Evolutionary conservation across 2,888 invertebrate genomes (phyloP).

Genomic region (Brenthis hecate): DNA sequence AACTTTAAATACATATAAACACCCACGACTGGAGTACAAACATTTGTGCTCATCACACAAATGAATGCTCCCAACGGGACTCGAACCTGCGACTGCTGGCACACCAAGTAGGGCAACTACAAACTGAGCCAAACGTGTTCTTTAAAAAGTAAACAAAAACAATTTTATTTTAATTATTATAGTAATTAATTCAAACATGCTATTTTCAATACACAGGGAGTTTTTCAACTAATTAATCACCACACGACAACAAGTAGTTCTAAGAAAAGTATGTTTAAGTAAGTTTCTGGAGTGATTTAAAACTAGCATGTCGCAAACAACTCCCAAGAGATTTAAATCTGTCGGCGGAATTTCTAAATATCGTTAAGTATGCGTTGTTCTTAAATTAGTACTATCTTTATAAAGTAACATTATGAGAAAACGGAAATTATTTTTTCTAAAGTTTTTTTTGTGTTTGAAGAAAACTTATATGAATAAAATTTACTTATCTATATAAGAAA

Average conservation of each 20-base stretch:
- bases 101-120: no score
- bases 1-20: no score
- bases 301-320: slow-evolving; percentile 42
- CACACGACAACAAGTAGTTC: slow-evolving; percentile 41
- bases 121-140: no score
- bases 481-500: no score
- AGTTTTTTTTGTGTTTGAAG: neutral
- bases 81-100: no score
- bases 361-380: slow-evolving; percentile 17
- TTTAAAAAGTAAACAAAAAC: no score
- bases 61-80: no score
- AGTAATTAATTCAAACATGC: slow-evolving; percentile 26
- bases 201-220: slow-evolving; percentile 23
- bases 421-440: no score
- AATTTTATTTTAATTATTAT: neutral
- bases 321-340: slow-evolving; percentile 37
- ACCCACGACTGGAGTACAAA: no score
- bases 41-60: no score
- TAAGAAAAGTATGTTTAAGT: slow-evolving; percentile 46
- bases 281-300: slow-evolving; percentile 53
- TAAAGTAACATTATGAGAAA: no score
- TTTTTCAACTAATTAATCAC: slow-evolving; percentile 43
- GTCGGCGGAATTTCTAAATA: slow-evolving; percentile 24
- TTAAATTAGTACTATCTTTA: neutral
- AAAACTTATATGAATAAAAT: neutral